phyloP scores from a whole-genome alignment of 2,888 invertebrate genomes.

The Phortica magna region DNA sequence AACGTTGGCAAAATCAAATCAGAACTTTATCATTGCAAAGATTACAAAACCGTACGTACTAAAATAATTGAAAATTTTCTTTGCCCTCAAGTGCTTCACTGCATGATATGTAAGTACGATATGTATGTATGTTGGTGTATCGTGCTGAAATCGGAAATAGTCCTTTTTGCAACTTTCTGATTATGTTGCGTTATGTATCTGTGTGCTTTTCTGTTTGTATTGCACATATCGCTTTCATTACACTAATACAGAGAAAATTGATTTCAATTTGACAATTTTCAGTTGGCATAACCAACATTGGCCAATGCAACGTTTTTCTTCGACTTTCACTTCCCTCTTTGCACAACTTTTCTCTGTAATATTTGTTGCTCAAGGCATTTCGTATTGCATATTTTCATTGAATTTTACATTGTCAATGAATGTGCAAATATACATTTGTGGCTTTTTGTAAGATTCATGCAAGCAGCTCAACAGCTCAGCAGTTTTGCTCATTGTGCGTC shows the following conservation, averaged over 20 bases:
- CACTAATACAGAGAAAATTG: slow-evolving; percentile 15
- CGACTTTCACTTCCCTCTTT: neutral
- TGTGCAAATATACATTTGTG: slow-evolving; percentile 1
- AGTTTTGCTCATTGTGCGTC: neutral
- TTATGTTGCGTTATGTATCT: neutral
- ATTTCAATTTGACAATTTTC: slow-evolving; percentile 33
- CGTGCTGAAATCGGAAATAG: neutral
- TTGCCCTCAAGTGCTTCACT: slow-evolving; percentile 23
- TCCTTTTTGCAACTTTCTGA: neutral
- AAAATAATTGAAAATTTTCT: slow-evolving; percentile 27
- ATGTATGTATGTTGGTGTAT: neutral
- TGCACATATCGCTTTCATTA: slow-evolving; percentile 24
- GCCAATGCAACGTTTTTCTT: neutral
- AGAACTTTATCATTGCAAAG: slow-evolving; percentile 21
- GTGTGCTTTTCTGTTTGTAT: neutral
- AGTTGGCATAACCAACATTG: neutral
- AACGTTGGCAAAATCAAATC: slow-evolving; percentile 9
- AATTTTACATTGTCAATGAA: neutral
- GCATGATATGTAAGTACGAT: neutral
- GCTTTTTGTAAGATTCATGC: neutral
- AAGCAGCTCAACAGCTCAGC: neutral
- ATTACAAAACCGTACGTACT: slow-evolving; percentile 26
- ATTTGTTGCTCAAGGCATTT: neutral
- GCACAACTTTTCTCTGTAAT: neutral
- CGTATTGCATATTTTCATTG: slow-evolving; percentile 23